Percentiles rank a stretch among this genome's conserved stretches.
These are phyloP conservation scores for Drosophila lini DNA, from an alignment of 1,140 invertebrate genomes.

Conservation along the genomic window DNA sequence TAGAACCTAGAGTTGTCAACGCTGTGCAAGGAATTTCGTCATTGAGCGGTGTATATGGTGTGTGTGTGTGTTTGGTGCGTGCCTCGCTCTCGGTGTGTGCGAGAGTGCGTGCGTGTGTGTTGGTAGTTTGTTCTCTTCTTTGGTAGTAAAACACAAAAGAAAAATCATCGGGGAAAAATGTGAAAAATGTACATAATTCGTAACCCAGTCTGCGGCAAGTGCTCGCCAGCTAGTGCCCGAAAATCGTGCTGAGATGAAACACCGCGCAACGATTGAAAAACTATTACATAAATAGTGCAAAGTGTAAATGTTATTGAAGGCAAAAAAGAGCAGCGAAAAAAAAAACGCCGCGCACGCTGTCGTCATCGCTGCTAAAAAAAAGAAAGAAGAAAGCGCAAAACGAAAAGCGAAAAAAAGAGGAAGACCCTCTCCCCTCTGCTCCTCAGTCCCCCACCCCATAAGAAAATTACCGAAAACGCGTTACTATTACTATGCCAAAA, in stretches of 20 bases:
- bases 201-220: conserved; percentile 40
- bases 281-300: conserved; percentile 82
- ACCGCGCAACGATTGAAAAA: conserved; percentile 66
- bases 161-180: conserved; percentile 62
- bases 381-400: conserved; percentile 39
- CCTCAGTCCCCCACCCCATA: conserved; percentile 10
- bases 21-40: conserved; percentile 79
- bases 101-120: conserved; percentile 55
- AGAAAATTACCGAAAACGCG: conserved; percentile 49
- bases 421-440: conserved; percentile 22
- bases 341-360: conserved; percentile 70
- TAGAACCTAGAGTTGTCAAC: conserved; percentile 80
- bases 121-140: conserved; percentile 56
- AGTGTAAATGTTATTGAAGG: conserved; percentile 81
- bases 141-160: conserved; percentile 75
- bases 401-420: conserved; percentile 53
- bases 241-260: conserved; percentile 47
- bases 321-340: conserved; percentile 57
- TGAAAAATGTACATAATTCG: conserved; percentile 65
- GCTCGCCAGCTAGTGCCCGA: conserved; percentile 29
- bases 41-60: conserved; percentile 62
- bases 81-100: conserved; percentile 53
- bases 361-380: conserved; percentile 73
- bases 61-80: conserved; percentile 65
- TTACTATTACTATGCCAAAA: conserved; percentile 61